Base-by-base conservation (phyloP, 1,140 invertebrate species). In the Drosophila kurseongensis region DNA sequence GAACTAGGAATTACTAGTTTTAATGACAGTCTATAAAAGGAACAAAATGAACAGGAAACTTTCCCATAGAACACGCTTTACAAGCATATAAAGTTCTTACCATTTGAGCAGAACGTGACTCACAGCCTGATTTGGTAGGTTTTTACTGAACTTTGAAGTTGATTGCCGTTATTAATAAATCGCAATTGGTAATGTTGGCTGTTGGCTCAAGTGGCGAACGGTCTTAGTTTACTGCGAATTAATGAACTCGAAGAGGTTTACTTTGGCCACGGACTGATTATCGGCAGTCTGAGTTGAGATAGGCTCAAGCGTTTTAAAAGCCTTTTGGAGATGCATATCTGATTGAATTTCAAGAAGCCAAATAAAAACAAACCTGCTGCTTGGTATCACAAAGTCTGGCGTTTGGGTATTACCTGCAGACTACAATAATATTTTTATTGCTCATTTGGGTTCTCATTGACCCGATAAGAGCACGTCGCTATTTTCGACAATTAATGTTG, bases 361-460 rank as follows among this genome's bases (percentile, higher is more conserved):
- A 51, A 50, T 45, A 71, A 51, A 45, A 41, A 10, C 27, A 7
- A 5, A 7, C 23, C 38, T 38, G 42, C 12, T 61, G 36, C 6
- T 7, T 44, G 54, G 52, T 58, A 57, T 16, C 4, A n/a, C 2
- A 16, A 5, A 35, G 66, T 59, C 66, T 66, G 7, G 60, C 12
- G 32, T 35, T 50, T 52, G 60, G 65, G 47, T 52, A 68, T 36
- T 52, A 47, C 65, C n/a, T 29, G 1, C 4, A 5, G 35, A 8
- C 16, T 42, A 67, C 41, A 16, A 41, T 50, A 16, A 41, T 50
- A 35, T 63, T 68, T 68, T 65, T 59, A 68, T 68, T 68, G 60
- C 65, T 68, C 47, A 52, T 38, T 62, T 38, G n/a, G 38, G 9
- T 32, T 50, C 0, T 27, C 42, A 42, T 36, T 65, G 45, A 8